Conservation (phyloP, 1,140 invertebrate genomes). For the Drosophila lowei region DNA sequence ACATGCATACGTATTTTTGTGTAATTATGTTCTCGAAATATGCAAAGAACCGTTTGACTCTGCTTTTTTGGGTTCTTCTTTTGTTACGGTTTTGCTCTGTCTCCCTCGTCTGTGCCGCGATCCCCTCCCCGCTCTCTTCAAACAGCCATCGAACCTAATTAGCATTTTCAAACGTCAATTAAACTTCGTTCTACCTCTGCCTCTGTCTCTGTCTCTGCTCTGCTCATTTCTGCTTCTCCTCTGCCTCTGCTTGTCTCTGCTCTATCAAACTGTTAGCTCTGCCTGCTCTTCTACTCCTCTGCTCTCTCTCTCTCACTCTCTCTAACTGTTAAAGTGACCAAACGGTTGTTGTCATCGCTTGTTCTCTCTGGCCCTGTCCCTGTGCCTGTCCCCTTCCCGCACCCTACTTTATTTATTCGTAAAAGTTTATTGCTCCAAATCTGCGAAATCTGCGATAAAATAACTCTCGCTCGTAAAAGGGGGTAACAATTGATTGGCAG, state of each 20-base stretch:
- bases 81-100: constrained; percentile 2
- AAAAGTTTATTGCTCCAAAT: constrained; percentile 74
- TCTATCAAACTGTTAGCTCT: not conserved
- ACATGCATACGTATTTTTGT: no score
- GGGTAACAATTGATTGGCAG: constrained; percentile 7
- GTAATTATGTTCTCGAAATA: not conserved
- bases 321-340: constrained; percentile 2
- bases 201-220: not conserved
- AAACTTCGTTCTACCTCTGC: constrained; percentile 15
- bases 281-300: no score
- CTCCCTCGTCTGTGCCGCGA: constrained; percentile 4
- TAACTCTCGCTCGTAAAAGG: constrained; percentile 24
- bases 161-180: constrained; percentile 60
- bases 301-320: no score
- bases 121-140: not conserved
- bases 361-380: no score
- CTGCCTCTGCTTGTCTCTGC: not conserved
- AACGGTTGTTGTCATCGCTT: constrained; percentile 1
- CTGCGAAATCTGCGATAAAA: constrained; percentile 35
- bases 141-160: constrained; percentile 56
- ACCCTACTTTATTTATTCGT: constrained; percentile 37
- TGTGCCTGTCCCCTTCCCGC: not conserved
- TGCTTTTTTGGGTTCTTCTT: constrained; percentile 5
- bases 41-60: constrained; percentile 8
- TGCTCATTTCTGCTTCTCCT: no score